Percentiles rank a stretch among this genome's conserved stretches.
Evolutionary conservation across 2,888 invertebrate species (phyloP).

Genomic region (Cabera pusaria): DNA sequence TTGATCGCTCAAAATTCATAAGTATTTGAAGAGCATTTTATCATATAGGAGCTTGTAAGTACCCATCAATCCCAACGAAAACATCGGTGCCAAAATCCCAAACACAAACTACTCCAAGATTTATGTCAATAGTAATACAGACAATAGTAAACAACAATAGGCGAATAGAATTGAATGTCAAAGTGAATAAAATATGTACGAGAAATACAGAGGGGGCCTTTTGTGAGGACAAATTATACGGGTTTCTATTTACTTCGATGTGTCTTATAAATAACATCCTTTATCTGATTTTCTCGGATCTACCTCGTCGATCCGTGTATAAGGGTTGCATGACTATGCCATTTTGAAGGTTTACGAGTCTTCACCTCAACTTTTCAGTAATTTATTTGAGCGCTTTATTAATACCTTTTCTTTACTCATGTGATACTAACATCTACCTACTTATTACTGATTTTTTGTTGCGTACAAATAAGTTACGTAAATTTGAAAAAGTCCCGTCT

Average conservation of each 20-base stretch:
- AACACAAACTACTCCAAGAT: conserved; percentile 32
- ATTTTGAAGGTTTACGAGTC: no score
- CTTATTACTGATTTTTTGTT: no score
- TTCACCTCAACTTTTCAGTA: no score
- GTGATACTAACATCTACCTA: no score
- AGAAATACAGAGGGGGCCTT: conserved; percentile 44
- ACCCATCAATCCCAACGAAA: conserved; percentile 4
- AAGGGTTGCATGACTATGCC: not conserved
- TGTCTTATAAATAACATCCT: conserved; percentile 56
- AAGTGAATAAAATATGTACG: conserved; percentile 64
- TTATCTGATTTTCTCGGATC: conserved; percentile 39
- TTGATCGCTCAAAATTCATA: no score
- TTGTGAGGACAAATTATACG: conserved; percentile 67
- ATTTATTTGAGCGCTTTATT: no score
- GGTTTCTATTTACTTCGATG: conserved; percentile 54
- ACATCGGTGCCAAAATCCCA: conserved; percentile 19
- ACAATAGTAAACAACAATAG: conserved; percentile 55
- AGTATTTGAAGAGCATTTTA: no score
- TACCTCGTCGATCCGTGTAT: conserved; percentile 12
- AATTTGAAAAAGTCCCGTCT: no score
- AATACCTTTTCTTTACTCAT: no score
- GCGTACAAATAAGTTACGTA: no score
- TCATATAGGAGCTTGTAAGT: not conserved
- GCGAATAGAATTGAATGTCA: conserved; percentile 63
- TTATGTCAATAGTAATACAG: conserved; percentile 36